Evolutionary conservation across 2,888 invertebrate species (phyloP).

Genomic region (Chirona hameri): DNA sequence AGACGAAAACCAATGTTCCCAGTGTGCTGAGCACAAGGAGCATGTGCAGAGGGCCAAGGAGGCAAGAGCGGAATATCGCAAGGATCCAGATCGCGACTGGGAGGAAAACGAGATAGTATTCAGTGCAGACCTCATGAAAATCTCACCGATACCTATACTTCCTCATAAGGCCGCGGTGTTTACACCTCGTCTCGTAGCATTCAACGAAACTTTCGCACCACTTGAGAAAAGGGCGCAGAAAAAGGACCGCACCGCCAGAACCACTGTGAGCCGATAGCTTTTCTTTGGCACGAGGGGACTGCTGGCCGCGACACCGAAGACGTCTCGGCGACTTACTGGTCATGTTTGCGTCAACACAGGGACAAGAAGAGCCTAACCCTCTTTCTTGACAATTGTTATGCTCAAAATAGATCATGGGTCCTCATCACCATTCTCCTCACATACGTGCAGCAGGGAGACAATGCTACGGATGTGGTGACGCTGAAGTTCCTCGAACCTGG

Average conservation of each 20-base stretch:
- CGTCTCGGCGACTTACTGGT: background rate
- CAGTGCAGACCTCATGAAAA: background rate
- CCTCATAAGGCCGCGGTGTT: background rate
- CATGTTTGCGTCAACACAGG: background rate
- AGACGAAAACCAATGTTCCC: background rate
- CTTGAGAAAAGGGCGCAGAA: background rate
- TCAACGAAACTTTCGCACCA: background rate
- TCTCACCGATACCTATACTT: background rate
- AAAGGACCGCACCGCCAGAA: background rate
- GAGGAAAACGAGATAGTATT: background rate
- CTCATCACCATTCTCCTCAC: background rate
- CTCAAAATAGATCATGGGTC: background rate
- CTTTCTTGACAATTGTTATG: background rate
- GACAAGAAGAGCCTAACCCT: background rate
- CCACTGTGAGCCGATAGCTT: background rate
- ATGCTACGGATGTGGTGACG: background rate
- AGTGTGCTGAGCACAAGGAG: background rate
- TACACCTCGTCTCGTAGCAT: background rate
- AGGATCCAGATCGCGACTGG: background rate
- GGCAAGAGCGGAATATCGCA: background rate
- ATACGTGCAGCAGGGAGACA: background rate
- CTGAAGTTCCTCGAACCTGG: background rate
- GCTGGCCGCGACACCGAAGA: background rate
- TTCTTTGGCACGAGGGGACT: background rate
- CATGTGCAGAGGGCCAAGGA: background rate